Base-by-base conservation (phyloP, 1,140 invertebrate genomes). In the Camponotus floridanus region DNA sequence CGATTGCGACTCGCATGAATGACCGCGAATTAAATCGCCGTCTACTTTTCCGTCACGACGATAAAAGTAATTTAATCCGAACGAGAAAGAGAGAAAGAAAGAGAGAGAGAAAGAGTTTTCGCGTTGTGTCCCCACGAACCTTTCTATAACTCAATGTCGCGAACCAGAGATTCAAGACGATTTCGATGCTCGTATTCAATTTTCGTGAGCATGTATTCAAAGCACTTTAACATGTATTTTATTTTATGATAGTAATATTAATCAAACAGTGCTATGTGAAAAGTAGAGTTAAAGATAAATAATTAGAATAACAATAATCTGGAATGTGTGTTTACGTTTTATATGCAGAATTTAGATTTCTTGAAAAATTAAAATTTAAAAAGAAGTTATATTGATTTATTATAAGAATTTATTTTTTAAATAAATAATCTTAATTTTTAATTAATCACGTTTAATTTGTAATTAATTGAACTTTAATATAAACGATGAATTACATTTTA, bases 21-120 rank as follows among this genome's bases (percentile, higher is more conserved):
- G 90, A 92, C 39, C 87, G 73, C 84, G 85, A 93, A 93, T 92
- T 89, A 87, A 92, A 93, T 93, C 92, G 73, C 71, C 84, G 78
- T 87, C 85, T 73, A 59, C 79, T 83, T 74, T 57, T 92, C 36
- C 55, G 86, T 79, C 91, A 89, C 76, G 70, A 87, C 86, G 74
- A 81, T 80, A 89, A 90, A 89, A 90, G 88, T 81, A 90, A 90
- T 90, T 90, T 86, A 74, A 73, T 87, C 73, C 64, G 62, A 87
- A 85, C 85, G 68, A 73, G 48, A 51, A 5, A 13, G 15, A 51
- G 48, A 51, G 59, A 55, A 64, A 61, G 80, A 26, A 26, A 73
- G 48, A 51, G 13, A 13, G 15, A 51, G 48, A 51, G 59, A 55
- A 64, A 61, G 80, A 87, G 73, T 59, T 80, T 74, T 85, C 64